phyloP scores from a whole-genome alignment of 2,113 vertebrate species.

The Tretioscincus oriximinensis region DNA sequence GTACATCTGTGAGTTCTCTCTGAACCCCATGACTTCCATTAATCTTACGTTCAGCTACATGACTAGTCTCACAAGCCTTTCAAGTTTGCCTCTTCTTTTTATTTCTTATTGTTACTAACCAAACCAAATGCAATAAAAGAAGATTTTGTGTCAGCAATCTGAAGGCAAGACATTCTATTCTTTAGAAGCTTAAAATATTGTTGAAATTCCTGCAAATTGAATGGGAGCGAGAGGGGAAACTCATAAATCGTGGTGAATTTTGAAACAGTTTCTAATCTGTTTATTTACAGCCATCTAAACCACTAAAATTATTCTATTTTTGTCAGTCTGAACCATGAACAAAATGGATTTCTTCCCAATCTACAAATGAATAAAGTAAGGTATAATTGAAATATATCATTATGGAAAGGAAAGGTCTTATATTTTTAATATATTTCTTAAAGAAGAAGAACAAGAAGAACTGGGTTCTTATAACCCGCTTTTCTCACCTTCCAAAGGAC shows the following conservation, averaged over 20 bases:
- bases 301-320: neutral
- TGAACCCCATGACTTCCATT: neutral
- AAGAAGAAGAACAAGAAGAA: too few species aligned
- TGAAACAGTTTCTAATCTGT: neutral
- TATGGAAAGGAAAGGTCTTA: neutral
- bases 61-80: neutral
- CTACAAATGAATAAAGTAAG: too few species aligned
- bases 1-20: neutral
- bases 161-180: neutral
- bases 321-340: too few species aligned
- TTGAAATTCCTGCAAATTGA: neutral
- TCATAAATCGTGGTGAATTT: neutral
- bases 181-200: neutral
- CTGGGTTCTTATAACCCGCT: too few species aligned
- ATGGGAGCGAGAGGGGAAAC: too few species aligned
- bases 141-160: neutral
- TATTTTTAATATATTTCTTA: too few species aligned
- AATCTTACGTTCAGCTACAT: conserved; percentile 8
- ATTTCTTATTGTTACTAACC: neutral
- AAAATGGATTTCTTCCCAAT: too few species aligned
- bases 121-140: conserved; percentile 23
- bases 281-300: neutral
- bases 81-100: neutral
- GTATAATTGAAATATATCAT: too few species aligned
- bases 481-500: too few species aligned